Evolutionary conservation across 2,888 invertebrate genomes (phyloP).

Genomic region (Tenthredo mesomela): DNA sequence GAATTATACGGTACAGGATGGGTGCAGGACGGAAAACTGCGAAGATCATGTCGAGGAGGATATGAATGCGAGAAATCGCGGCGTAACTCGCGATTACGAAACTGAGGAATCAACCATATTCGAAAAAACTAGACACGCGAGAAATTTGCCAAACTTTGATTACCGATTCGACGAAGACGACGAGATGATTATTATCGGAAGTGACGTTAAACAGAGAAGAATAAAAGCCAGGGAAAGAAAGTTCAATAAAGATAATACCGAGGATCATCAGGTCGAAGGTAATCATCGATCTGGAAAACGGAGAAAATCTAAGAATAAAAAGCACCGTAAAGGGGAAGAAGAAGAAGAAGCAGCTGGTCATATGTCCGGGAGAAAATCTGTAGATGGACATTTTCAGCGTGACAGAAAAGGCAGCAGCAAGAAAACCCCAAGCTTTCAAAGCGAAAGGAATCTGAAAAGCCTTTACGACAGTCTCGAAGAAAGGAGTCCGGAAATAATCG

Average conservation of each 20-base stretch:
- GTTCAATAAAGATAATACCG: conserved; percentile 52
- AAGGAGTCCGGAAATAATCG: background rate
- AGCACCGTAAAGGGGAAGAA: background rate
- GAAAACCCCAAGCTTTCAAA: conserved; percentile 7
- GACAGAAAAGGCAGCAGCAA: conserved; percentile 23
- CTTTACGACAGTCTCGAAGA: conserved; percentile 26
- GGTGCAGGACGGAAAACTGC: conserved; percentile 70
- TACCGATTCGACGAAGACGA: conserved; percentile 63
- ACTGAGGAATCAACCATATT: background rate
- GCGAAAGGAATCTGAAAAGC: conserved; percentile 25
- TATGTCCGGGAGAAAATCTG: conserved; percentile 11
- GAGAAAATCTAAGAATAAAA: conserved; percentile 57
- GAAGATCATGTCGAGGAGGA: conserved; percentile 64
- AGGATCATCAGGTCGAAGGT: conserved; percentile 38
- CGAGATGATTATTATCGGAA: conserved; percentile 66
- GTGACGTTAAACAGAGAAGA: conserved; percentile 58
- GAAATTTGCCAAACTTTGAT: conserved; percentile 32
- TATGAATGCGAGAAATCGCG: conserved; percentile 37
- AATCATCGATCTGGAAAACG: conserved; percentile 30
- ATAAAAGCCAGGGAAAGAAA: conserved; percentile 54
- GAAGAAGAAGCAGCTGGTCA: background rate
- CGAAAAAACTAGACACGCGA: conserved; percentile 19
- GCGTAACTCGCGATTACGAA: background rate
- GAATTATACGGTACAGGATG: conserved; percentile 70
- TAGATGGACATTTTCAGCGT: background rate